Conservation (phyloP, 2,113 vertebrate species). For the Neodontobutis hainanensis region DNA sequence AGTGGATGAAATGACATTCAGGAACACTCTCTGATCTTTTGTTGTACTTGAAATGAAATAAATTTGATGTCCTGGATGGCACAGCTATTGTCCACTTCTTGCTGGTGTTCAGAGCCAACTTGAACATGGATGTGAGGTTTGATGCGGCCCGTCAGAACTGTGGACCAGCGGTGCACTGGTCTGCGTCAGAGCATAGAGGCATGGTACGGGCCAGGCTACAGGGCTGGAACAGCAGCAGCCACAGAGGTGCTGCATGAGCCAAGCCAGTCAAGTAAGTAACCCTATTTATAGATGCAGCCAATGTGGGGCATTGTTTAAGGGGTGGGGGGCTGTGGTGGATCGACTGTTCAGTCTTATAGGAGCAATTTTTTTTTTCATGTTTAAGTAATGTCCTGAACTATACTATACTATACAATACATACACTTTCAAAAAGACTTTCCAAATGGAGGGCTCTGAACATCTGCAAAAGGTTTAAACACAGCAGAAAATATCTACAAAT, state of each 20-base stretch:
- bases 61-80: not conserved
- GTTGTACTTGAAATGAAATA: not conserved
- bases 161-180: conserved; percentile 43
- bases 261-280: conserved; percentile 46
- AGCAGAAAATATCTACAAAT: not conserved
- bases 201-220: conserved; percentile 42
- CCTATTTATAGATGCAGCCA: conserved; percentile 57
- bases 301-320: conserved; percentile 60
- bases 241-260: conserved; percentile 26
- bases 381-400: conserved; percentile 3
- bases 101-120: conserved; percentile 32
- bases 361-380: not conserved
- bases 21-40: conserved; percentile 8
- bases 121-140: conserved; percentile 19
- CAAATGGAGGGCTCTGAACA: not conserved
- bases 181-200: conserved; percentile 37
- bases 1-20: no score
- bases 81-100: conserved; percentile 26
- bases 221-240: conserved; percentile 36
- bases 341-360: conserved; percentile 30
- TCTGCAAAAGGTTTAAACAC: not conserved
- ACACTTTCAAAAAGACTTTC: conserved; percentile 13
- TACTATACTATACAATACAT: no score
- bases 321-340: conserved; percentile 19
- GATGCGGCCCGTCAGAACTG: conserved; percentile 56